A percentile compares a stretch with the other conserved stretches of the same genome.
These are phyloP conservation scores for Drosophila nannoptera DNA, from an alignment of 1,140 invertebrate genomes.

Conservation along the genomic window DNA sequence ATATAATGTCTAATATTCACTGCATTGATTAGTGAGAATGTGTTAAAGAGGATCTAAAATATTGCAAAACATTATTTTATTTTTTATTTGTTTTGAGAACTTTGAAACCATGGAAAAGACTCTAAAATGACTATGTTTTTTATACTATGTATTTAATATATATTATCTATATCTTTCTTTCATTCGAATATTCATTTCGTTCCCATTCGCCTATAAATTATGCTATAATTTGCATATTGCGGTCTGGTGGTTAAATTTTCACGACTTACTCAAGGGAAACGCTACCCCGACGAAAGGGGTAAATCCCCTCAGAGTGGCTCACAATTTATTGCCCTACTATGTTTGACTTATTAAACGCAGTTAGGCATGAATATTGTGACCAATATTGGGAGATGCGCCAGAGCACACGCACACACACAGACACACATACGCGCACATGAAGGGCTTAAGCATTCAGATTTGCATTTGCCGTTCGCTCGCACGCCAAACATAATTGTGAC, in stretches of 20 bases:
- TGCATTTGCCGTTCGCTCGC: conserved; percentile 73
- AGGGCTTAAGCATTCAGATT: conserved; percentile 39
- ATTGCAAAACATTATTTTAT: too few species aligned
- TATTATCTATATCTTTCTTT: neutral
- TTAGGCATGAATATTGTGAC: conserved; percentile 60
- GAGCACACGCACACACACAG: conserved; percentile 15
- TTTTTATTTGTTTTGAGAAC: too few species aligned
- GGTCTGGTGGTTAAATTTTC: conserved; percentile 20
- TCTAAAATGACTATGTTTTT: too few species aligned
- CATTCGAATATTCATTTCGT: neutral
- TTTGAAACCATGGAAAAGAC: too few species aligned
- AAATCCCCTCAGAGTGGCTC: conserved; percentile 46
- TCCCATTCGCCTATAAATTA: conserved; percentile 2
- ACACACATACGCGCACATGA: conserved; percentile 10
- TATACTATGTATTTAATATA: too few species aligned
- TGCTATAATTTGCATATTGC: conserved; percentile 35
- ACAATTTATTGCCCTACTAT: conserved; percentile 53
- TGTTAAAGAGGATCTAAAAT: too few species aligned
- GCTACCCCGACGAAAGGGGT: conserved; percentile 45
- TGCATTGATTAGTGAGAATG: neutral
- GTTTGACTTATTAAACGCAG: conserved; percentile 70
- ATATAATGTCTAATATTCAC: neutral
- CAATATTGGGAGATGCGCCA: conserved; percentile 41
- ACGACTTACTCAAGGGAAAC: neutral
- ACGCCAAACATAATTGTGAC: conserved; percentile 69